A percentile compares a stretch with the other conserved stretches of the same genome.
phyloP scores from a whole-genome alignment of 2,797 vertebrate genomes.

The Gallirallus australis region DNA sequence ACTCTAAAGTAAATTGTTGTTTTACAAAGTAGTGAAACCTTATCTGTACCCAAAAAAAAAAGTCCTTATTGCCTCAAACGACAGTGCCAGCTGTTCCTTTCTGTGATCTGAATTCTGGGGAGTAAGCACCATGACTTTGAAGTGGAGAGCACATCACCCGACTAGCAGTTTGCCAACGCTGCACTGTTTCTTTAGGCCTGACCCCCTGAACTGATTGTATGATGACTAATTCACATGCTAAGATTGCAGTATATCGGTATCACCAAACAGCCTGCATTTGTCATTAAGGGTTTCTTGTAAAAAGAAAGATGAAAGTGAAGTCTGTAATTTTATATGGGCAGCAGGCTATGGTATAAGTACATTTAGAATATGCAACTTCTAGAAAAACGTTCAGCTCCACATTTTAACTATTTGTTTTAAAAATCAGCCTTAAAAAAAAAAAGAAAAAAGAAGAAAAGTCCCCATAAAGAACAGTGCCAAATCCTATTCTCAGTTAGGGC shows the following conservation, averaged over 20 bases:
- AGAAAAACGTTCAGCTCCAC: constrained; percentile 64
- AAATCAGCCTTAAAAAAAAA: constrained; percentile 35
- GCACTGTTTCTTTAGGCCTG: constrained; percentile 86
- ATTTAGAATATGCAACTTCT: constrained; percentile 72
- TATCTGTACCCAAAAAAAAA: constrained; percentile 77
- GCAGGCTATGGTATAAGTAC: constrained; percentile 71
- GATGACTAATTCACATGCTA: constrained; percentile 88
- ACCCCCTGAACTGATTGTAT: constrained; percentile 87
- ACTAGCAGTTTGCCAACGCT: constrained; percentile 79
- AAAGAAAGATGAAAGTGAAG: constrained; percentile 85
- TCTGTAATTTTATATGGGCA: constrained; percentile 81
- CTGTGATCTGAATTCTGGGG: constrained; percentile 78
- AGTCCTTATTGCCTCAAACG: constrained; percentile 73
- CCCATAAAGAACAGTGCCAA: constrained; percentile 19
- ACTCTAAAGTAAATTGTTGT: constrained; percentile 83
- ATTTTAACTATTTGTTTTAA: constrained; percentile 66
- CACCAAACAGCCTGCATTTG: constrained; percentile 83
- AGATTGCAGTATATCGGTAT: constrained; percentile 83
- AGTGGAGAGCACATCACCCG: constrained; percentile 78
- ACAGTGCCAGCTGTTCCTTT: constrained; percentile 85
- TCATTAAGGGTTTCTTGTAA: constrained; percentile 85
- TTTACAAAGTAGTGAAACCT: constrained; percentile 85
- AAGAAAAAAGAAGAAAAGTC: not conserved
- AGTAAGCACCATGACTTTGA: constrained; percentile 81
- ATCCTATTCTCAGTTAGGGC: not conserved